Base-by-base conservation (phyloP, 2,113 vertebrate species). In the Pollimyrus isidori region DNA sequence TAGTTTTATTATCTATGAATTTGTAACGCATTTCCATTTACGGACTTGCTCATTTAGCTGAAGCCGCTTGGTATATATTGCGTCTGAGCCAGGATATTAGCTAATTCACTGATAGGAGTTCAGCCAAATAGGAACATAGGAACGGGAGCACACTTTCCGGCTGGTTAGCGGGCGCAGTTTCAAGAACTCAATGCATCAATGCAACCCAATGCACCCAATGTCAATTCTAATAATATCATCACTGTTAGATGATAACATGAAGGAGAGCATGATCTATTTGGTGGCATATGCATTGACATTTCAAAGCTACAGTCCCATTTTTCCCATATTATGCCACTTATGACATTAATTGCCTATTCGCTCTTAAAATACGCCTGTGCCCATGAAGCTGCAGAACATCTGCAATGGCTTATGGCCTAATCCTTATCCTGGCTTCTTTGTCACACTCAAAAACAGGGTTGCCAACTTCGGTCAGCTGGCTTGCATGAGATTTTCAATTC, bases 21-120 rank as follows among this genome's bases (percentile, higher is more conserved):
- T 80, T 87, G 76, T 87, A 62, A 90, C 73, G 19, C 58, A 86
- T 69, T 39, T 82, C 85, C 89, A 87, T 82, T 90, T 90, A 87
- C 80, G 23, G 45, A 82, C 42, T 65, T 85, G 49, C 82, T 84
- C 52, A 84, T 89, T 89, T 58, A 35, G 80, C 52, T 86, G 39
- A 46, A 49, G 53, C 39, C 17, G 9, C 46, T 52, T 23, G 58
- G 89, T 62, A 46, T 89, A 86, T 26, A 87, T 93, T 89, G 92
- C 90, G 92, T 90, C 92, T 92, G 89, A 89, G 89, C 90, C 30
- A 83, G 69, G 88, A 89, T 88, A 93, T 93, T 93, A 94, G 48
- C 50, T 89, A 23, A 92, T 92, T 95, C 93, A 95, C 91, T 92
- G 92, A 94, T 91, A 88, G 92, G 76, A 65, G 89, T 91, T 93